Evolutionary conservation across 2,113 vertebrate genomes (phyloP), one percentile per base, ranked within the genome.

Genomic region (Muscicapa adusta): DNA sequence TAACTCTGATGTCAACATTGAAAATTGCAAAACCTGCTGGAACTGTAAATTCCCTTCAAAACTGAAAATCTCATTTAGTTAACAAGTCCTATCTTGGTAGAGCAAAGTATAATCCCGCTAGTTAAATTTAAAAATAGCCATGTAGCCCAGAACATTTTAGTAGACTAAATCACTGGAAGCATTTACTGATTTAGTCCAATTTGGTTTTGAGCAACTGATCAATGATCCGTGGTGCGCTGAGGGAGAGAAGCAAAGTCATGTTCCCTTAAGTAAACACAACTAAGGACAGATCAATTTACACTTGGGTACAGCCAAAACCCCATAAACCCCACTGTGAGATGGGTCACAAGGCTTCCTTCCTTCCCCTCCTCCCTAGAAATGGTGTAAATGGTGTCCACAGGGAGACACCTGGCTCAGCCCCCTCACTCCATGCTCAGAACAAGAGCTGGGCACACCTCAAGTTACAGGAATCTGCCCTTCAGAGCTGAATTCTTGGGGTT

Each of bases 301-400:
- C 38, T 18, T 12, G 7, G 15, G 8, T 38, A 47, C 14, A 42
- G 10, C 10, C 38, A 91, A 42, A 80, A 40, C 8, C 23, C 62
- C 24, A 29, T 2, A n/a, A 48, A 31, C 5, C 6, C 51, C 18
- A 9, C 0, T 4, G 42, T 38, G 12, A 3, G 33, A 65, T 15
- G 31, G 50, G 33, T 58, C 4, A 1, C 10, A 18, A 42, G 34
- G 31, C 38, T 22, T 83, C 78, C 33, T 22, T 28, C 5, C 9
- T 22, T 28, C 4, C 9, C 34, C 19, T 90, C 22, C 45, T 50
- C 18, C 36, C 62, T 5, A 12, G 22, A 54, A 68, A 12, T 4
- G 12, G 17, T 18, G 10, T 15, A 54, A 68, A 12, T 4, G 12
- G 17, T 18, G 10, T 15, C 31, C 62, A 23, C 16, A 31, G 40